Evolutionary conservation across 2,113 vertebrate species (phyloP), one percentile per base, ranked within the genome.

Genomic region (Grantiella picta): DNA sequence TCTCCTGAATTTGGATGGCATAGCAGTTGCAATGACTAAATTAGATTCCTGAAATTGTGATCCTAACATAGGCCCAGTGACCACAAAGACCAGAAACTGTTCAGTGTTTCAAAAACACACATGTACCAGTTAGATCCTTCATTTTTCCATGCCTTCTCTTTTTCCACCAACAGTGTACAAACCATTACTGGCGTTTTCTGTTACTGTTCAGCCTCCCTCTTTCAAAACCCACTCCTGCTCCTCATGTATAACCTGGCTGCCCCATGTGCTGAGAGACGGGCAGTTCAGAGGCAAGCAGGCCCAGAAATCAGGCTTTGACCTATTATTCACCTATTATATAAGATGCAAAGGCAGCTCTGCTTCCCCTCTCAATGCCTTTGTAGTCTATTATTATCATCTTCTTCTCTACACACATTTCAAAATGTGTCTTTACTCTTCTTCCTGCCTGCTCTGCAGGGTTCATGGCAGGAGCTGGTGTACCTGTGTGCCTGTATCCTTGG

Each of bases 1-100:
- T 93, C 24, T 83, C 19, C 56, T 64, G 44, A 95, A 92, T 92
- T 92, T 91, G 72, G 82, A 75, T 86, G 52, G 40, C 64, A 78
- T 31, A 75, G 64, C 60, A 89, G 40, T 75, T 90, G 52, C 52
- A 94, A 44, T 66, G 33, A 81, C 56, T 92, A 66, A 81, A 78
- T 90, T 86, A 81, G 72, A 73, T 20, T 84, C 33, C 56, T 81
- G 52, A 86, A 93, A 52, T 66, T 72, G 56, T 89, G 71, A 73
- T 83, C 63, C 63, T 86, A 83, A 82, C 5, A 12, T 28, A 89
- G 42, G 23, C 59, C 42, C 17, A 38, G 44, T 76, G 63, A 81
- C 91, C 38, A 36, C 47, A 28, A 13, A 57, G 71, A 59, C 20
- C 33, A 86, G 71, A 54, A 35, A n/a, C 45, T 47, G 18, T 40